phyloP scores from a whole-genome alignment of 2,888 invertebrate species.

The Drosophila parthenogenetica region DNA sequence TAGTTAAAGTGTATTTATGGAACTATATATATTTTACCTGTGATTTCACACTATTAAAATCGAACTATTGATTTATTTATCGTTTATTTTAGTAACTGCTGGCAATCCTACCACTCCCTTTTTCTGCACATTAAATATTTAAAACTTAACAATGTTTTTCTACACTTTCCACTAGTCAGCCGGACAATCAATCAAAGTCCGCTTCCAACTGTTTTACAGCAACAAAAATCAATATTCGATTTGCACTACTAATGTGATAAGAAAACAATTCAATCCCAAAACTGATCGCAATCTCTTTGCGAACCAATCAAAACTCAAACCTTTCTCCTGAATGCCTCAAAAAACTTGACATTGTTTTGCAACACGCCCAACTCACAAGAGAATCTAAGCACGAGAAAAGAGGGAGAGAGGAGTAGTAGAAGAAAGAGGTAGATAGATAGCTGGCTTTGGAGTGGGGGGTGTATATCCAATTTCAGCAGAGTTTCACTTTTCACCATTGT shows the following conservation, averaged over 20 bases:
- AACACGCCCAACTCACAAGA: constrained; percentile 40
- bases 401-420: constrained; percentile 6
- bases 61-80: too few relatives aligned
- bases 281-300: constrained; percentile 2
- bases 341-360: constrained; percentile 48
- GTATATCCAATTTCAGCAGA: constrained; percentile 50
- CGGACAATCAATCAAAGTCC: constrained; percentile 30
- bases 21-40: too few relatives aligned
- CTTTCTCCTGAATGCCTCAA: constrained; percentile 45
- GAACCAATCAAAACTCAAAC: constrained; percentile 32
- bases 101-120: background rate
- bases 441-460: background rate
- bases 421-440: background rate
- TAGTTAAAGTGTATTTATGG: too few relatives aligned
- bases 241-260: constrained; percentile 29
- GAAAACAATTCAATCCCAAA: constrained; percentile 26
- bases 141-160: background rate
- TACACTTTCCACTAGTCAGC: constrained; percentile 7
- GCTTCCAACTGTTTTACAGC: background rate
- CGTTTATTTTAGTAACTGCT: background rate
- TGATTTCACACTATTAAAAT: too few relatives aligned
- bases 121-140: background rate
- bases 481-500: constrained; percentile 69
- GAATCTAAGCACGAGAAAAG: constrained; percentile 6
- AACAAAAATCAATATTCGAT: constrained; percentile 13